Conservation (phyloP, 2,888 invertebrate species). For the Chrysomela aeneicollis region DNA sequence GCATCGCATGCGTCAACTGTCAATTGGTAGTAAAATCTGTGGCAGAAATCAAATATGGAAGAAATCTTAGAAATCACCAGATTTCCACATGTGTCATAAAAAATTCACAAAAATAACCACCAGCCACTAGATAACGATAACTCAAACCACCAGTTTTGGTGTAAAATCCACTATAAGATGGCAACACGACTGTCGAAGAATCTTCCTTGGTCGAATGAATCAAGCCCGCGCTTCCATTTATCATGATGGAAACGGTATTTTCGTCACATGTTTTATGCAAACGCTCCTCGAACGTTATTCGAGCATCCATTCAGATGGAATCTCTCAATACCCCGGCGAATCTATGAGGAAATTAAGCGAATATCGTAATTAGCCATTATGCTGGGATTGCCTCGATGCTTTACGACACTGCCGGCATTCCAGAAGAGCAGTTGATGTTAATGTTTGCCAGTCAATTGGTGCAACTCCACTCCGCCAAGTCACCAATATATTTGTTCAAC, state of each 20-base stretch:
- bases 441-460: not conserved
- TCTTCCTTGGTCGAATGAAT: slow-evolving; percentile 36
- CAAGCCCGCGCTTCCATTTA: slow-evolving; percentile 39
- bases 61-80: no score
- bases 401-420: not conserved
- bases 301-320: slow-evolving; percentile 15
- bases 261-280: not conserved
- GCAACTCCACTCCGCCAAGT: no score
- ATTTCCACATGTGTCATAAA: no score
- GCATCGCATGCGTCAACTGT: no score
- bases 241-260: slow-evolving; percentile 23
- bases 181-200: not conserved
- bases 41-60: no score
- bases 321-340: slow-evolving; percentile 7
- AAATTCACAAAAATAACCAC: no score
- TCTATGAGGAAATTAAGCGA: not conserved
- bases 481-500: no score
- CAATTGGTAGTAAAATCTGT: no score
- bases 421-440: not conserved
- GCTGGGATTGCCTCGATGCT: not conserved
- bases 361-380: slow-evolving; percentile 14
- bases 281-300: slow-evolving; percentile 14
- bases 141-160: no score
- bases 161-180: no score
- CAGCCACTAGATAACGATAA: no score